A percentile compares a stretch with the other conserved stretches of the same genome.
phyloP scores from a whole-genome alignment of 2,113 vertebrate genomes.

The Spea multiplicata region DNA sequence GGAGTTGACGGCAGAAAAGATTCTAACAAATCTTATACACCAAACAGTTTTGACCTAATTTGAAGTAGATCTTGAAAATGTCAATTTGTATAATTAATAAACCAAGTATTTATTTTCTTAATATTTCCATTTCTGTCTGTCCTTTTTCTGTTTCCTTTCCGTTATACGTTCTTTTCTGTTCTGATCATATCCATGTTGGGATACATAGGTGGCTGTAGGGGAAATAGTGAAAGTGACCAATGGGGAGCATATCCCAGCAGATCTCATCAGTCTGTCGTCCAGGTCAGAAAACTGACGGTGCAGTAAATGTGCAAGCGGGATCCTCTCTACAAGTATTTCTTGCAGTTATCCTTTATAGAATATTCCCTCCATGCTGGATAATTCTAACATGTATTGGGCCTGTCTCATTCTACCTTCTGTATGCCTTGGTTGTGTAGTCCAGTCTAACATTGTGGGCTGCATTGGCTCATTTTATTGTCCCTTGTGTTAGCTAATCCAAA shows the following conservation, averaged over 20 bases:
- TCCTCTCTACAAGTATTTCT: conserved; percentile 54
- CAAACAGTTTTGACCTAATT: conserved; percentile 55
- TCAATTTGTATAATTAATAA: conserved; percentile 70
- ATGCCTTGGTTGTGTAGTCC: too few species aligned
- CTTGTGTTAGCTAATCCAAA: too few species aligned
- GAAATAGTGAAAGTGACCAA: conserved; percentile 98
- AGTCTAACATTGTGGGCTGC: too few species aligned
- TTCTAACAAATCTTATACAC: background rate
- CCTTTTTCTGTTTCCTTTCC: conserved; percentile 64
- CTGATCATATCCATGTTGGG: conserved; percentile 79
- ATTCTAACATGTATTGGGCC: too few species aligned
- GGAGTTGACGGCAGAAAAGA: too few species aligned
- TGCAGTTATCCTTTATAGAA: too few species aligned
- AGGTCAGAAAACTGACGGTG: conserved; percentile 81
- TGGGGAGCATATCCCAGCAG: conserved; percentile 97
- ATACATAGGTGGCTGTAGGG: conserved; percentile 92
- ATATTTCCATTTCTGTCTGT: conserved; percentile 69
- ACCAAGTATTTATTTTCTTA: conserved; percentile 72
- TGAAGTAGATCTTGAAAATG: conserved; percentile 81
- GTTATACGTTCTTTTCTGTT: conserved; percentile 53
- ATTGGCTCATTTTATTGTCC: too few species aligned
- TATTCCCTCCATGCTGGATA: too few species aligned
- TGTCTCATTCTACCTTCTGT: too few species aligned
- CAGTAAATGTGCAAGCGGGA: conserved; percentile 68
- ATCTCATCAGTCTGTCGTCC: conserved; percentile 98